phyloP scores from a whole-genome alignment of 2,888 invertebrate species.

The Cantharis nigra region DNA sequence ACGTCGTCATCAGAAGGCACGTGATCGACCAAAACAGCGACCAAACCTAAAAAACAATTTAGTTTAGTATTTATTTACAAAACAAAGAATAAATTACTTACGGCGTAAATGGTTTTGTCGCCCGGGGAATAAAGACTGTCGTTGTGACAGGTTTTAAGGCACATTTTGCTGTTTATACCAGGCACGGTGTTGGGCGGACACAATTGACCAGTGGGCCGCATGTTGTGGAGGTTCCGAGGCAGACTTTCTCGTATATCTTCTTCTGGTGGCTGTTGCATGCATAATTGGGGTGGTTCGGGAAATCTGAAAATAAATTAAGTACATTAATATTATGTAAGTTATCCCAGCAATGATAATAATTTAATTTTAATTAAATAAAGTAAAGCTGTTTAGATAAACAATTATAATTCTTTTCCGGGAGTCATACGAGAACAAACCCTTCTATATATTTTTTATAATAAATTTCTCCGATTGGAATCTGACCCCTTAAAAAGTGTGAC shows the following conservation, averaged over 20 bases:
- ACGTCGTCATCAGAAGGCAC: slow-evolving; percentile 79
- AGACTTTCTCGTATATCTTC: slow-evolving; percentile 21
- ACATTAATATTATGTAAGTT: neutral
- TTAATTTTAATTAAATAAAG: no score
- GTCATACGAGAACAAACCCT: no score
- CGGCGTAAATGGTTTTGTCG: slow-evolving; percentile 47
- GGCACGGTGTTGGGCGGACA: slow-evolving; percentile 42
- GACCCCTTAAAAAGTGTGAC: no score
- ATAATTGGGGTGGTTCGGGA: slow-evolving; percentile 75
- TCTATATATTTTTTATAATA: no score
- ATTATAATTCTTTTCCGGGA: no score
- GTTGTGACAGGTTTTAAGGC: slow-evolving; percentile 38
- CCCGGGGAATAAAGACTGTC: slow-evolving; percentile 36
- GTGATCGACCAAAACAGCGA: slow-evolving; percentile 78
- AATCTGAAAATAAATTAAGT: slow-evolving; percentile 57
- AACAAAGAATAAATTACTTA: slow-evolving; percentile 16
- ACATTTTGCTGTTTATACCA: slow-evolving; percentile 35
- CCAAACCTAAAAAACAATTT: slow-evolving; percentile 59
- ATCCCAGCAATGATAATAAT: no score
- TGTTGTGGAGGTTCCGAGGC: slow-evolving; percentile 17
- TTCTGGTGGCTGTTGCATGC: slow-evolving; percentile 68
- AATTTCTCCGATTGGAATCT: no score
- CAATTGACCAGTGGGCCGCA: slow-evolving; percentile 26
- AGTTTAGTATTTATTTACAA: neutral
- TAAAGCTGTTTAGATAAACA: no score